A percentile compares a stretch with the other conserved stretches of the same genome.
Conservation (phyloP, 2,888 invertebrate species). For the Agriopis aurantiaria region DNA sequence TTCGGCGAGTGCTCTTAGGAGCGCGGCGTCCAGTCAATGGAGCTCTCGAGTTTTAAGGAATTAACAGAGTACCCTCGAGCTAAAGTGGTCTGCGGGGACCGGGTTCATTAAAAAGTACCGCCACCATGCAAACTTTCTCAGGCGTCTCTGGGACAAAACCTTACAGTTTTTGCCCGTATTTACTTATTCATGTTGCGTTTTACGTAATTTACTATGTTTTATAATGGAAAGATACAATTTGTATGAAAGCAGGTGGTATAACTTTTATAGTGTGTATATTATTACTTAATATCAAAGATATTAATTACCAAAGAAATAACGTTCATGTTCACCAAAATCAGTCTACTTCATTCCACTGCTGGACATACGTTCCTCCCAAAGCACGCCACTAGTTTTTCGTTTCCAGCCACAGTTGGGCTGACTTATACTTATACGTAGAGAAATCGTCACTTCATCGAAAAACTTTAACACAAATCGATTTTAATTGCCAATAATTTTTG, state of each 20-base stretch:
- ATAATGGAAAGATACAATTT: background rate
- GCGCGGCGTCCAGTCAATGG: constrained; percentile 44
- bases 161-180: constrained; percentile 6
- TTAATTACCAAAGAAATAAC: too few species aligned
- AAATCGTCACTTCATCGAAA: too few species aligned
- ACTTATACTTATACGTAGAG: too few species aligned
- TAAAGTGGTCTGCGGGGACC: constrained; percentile 47
- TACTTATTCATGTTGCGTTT: background rate
- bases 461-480: too few species aligned
- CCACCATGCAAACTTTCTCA: constrained; percentile 31
- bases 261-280: background rate
- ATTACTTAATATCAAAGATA: background rate
- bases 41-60: constrained; percentile 57
- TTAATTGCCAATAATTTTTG: too few species aligned
- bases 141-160: constrained; percentile 9
- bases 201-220: background rate
- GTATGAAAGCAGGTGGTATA: background rate
- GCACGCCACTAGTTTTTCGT: too few species aligned
- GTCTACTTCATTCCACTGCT: too few species aligned
- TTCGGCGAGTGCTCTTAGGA: constrained; percentile 48
- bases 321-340: too few species aligned
- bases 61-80: constrained; percentile 55
- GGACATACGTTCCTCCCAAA: too few species aligned
- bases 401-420: too few species aligned
- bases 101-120: constrained; percentile 44